These are phyloP conservation scores for Scotopteryx bipunctaria DNA, from an alignment of 2,888 invertebrate genomes.

Conservation along the genomic window DNA sequence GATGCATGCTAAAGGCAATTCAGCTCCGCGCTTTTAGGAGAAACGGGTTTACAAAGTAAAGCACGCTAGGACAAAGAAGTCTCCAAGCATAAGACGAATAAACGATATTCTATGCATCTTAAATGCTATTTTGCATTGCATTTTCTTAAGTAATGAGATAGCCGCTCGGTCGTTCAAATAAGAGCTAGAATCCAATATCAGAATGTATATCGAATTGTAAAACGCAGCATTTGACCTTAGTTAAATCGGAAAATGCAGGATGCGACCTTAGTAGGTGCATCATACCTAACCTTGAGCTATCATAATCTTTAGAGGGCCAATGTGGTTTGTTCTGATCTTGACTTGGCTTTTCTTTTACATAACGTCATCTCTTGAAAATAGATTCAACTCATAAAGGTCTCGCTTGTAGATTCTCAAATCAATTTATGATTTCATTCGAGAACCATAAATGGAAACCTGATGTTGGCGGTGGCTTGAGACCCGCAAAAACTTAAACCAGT, in stretches of 20 bases:
- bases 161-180: constrained; percentile 2
- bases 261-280: background rate
- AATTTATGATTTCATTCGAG: constrained; percentile 40
- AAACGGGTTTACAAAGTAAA: constrained; percentile 55
- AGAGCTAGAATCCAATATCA: background rate
- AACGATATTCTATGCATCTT: constrained; percentile 29
- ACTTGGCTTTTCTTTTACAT: background rate
- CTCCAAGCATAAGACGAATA: background rate
- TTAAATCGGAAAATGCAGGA: constrained; percentile 8
- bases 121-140: constrained; percentile 36
- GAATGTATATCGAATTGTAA: background rate
- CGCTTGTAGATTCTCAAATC: constrained; percentile 6
- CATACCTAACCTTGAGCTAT: background rate
- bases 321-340: background rate
- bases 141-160: background rate
- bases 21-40: constrained; percentile 67
- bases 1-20: constrained; percentile 42
- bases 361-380: background rate
- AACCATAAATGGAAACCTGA: constrained; percentile 63
- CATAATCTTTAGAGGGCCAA: background rate
- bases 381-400: background rate
- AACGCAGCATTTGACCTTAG: background rate
- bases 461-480: constrained; percentile 55
- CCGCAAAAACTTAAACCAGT: constrained; percentile 54
- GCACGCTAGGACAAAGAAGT: constrained; percentile 35